Evolutionary conservation across 2,797 vertebrate genomes (phyloP), one percentile per base, ranked within the genome.

Genomic region (Pelochelys cantorii): DNA sequence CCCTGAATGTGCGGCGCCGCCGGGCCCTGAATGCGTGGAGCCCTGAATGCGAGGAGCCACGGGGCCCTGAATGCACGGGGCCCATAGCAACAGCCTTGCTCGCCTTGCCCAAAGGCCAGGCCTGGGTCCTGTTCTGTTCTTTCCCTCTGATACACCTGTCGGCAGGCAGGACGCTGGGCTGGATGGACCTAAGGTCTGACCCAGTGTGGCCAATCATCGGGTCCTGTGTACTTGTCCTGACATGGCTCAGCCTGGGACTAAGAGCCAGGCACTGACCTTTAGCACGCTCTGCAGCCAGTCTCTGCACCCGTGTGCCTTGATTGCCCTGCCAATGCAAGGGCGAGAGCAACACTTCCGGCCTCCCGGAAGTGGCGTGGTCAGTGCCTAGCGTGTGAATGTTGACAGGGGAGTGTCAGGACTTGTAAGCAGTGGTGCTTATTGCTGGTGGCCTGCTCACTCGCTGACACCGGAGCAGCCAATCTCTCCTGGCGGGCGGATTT

Each of bases 241-340:
- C 13, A n/a, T 5, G 29, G 29, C 14, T 65, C 29, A n/a, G 65
- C 31, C 55, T 80, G 54, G 53, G 34, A 17, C 86, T 27, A 81
- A 71, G 42, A 84, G 71, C 13, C 81, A 92, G 88, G 23, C 34
- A 17, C 54, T 80, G 83, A 42, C 42, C 90, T 0, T 0, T 22
- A 17, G 52, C 53, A 5, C 56, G 11, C 29, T 27, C 48, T 56
- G 52, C 13, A 83, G 59, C 11, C 84, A 84, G 79, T 57, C n/a
- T 1, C n/a, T 48, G 18, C 59, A 14, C 22, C 79, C 13, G 7
- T 52, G 20, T n/a, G 14, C 31, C 62, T 65, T n/a, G 62, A 65
- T n/a, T n/a, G 17, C 62, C 62, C 29, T n/a, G 62, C n/a, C 31
- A 17, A 14, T 65, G 25, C 25, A 22, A 60, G 23, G 59, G 59